Conservation (phyloP, 2,888 invertebrate species). For the Pseudolycoriella hygida region DNA sequence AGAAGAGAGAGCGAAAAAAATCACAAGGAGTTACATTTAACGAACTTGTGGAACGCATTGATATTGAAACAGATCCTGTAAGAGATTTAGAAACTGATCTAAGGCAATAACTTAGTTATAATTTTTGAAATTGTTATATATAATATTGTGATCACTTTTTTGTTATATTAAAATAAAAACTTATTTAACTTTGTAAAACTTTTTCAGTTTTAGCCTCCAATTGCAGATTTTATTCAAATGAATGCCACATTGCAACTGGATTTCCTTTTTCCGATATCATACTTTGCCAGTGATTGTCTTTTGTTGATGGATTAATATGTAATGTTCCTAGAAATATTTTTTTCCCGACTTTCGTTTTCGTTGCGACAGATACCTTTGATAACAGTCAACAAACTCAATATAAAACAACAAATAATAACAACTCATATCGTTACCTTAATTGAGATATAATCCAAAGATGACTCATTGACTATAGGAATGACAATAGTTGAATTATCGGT, state of each 20-base stretch:
- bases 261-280: slow-evolving; percentile 19
- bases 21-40: slow-evolving; percentile 36
- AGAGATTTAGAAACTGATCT: too few species aligned
- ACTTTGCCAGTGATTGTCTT: slow-evolving; percentile 21
- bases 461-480: slow-evolving; percentile 19
- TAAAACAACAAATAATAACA: background rate
- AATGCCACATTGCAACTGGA: slow-evolving; percentile 25
- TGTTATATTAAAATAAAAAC: too few species aligned
- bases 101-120: too few species aligned
- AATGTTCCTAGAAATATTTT: slow-evolving; percentile 23
- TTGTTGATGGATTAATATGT: slow-evolving; percentile 15
- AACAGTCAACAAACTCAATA: background rate
- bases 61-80: slow-evolving; percentile 19
- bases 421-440: slow-evolving; percentile 14
- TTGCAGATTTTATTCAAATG: slow-evolving; percentile 17
- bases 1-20: slow-evolving; percentile 22
- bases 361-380: slow-evolving; percentile 20
- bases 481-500: slow-evolving; percentile 24
- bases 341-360: slow-evolving; percentile 26
- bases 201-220: too few species aligned
- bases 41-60: slow-evolving; percentile 35
- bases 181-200: too few species aligned
- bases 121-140: too few species aligned
- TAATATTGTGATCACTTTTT: too few species aligned
- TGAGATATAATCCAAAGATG: slow-evolving; percentile 21